A percentile compares a stretch with the other conserved stretches of the same genome.
Evolutionary conservation across 1,140 invertebrate genomes (phyloP).

Genomic region (Drosophila lini): DNA sequence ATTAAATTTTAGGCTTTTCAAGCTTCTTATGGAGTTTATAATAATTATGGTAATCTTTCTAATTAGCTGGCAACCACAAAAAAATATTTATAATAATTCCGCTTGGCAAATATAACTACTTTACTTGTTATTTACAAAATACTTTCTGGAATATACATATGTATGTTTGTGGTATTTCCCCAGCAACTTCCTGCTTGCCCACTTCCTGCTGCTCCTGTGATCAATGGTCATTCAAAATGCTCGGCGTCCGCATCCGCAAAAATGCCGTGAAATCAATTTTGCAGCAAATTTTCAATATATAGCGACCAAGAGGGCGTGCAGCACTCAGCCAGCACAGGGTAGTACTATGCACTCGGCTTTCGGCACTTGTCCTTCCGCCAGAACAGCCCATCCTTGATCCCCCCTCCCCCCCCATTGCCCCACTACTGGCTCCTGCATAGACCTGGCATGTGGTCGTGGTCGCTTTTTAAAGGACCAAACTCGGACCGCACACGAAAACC

Average conservation of each 20-base stretch:
- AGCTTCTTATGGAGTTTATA: too few relatives aligned
- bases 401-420: background rate
- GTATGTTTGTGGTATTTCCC: background rate
- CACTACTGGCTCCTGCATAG: background rate
- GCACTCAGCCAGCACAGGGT: conserved; percentile 5
- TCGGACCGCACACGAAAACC: conserved; percentile 63
- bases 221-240: conserved; percentile 42
- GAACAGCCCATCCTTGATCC: conserved; percentile 12
- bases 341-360: background rate
- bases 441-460: conserved; percentile 39
- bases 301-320: conserved; percentile 2
- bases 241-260: conserved; percentile 52
- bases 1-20: too few relatives aligned
- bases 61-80: too few relatives aligned
- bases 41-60: too few relatives aligned
- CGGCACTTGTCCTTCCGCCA: conserved; percentile 22
- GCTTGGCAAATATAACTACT: background rate
- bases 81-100: background rate
- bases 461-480: conserved; percentile 54
- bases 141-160: background rate
- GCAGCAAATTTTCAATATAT: conserved; percentile 68
- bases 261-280: conserved; percentile 75
- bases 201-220: conserved; percentile 30
- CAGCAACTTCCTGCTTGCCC: conserved; percentile 4
- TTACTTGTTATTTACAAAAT: conserved; percentile 7